phyloP scores from a whole-genome alignment of 1,140 invertebrate species.

The Sycophila sp. region DNA sequence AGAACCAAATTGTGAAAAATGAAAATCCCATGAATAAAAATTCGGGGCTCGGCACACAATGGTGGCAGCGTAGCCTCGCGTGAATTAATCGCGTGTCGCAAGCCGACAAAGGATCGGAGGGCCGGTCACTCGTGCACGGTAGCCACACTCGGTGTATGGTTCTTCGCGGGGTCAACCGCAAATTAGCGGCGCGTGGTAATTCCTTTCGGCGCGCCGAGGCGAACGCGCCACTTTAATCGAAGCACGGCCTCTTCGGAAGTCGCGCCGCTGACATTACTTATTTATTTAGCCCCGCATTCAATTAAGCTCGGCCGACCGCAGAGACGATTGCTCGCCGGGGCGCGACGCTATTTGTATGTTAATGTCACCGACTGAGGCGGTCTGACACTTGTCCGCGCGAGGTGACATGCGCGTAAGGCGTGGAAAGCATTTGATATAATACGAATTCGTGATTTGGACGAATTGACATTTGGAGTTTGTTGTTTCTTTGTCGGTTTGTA shows the following conservation, averaged over 20 bases:
- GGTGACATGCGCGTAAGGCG: not conserved
- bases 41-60: no score
- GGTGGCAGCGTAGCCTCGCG: no score
- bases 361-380: conserved; percentile 41
- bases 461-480: no score
- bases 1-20: no score
- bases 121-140: conserved; percentile 28
- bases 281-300: conserved; percentile 62
- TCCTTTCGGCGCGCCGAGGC: not conserved
- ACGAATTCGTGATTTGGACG: no score
- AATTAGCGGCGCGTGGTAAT: conserved; percentile 50
- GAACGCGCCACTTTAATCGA: conserved; percentile 32
- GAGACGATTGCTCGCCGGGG: conserved; percentile 52
- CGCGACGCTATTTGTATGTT: conserved; percentile 57
- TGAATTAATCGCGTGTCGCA: no score
- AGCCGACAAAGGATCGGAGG: no score
- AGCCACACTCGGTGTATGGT: conserved; percentile 17
- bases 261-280: conserved; percentile 55
- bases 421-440: no score
- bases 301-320: conserved; percentile 56
- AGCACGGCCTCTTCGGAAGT: conserved; percentile 16
- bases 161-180: conserved; percentile 48
- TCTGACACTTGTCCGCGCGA: not conserved
- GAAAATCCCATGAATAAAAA: no score
- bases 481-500: no score